These are phyloP conservation scores for Ailurus styani DNA, from an alignment of 2,113 vertebrate species.

Conservation along the genomic window DNA sequence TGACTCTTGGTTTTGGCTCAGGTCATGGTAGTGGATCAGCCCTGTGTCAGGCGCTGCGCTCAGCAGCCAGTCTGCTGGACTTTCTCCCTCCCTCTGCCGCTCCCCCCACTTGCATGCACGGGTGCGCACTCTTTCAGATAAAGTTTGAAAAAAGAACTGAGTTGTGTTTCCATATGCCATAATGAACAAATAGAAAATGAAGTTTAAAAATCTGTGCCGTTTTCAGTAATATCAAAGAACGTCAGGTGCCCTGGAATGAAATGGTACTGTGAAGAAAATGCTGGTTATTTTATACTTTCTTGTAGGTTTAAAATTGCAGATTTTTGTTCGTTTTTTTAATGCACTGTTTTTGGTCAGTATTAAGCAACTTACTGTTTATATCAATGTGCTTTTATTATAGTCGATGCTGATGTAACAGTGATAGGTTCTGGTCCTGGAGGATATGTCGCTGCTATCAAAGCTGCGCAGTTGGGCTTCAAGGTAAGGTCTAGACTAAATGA, in stretches of 20 bases:
- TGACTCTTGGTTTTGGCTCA: not conserved
- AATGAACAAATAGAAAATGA: constrained; percentile 30
- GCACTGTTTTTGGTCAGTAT: not conserved
- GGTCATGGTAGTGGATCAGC: not conserved
- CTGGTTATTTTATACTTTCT: not conserved
- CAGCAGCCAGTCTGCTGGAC: not conserved
- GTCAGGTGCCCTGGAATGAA: not conserved
- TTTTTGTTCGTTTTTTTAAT: not conserved
- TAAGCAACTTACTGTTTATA: constrained; percentile 1
- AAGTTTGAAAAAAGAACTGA: not conserved
- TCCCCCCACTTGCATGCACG: not conserved
- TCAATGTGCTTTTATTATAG: constrained; percentile 79
- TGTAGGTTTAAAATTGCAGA: not conserved
- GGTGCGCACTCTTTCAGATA: not conserved
- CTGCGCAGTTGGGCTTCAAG: constrained; percentile 98
- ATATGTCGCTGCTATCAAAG: constrained; percentile 98
- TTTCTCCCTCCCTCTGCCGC: not conserved
- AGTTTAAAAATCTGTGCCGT: not conserved
- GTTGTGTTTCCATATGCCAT: not conserved
- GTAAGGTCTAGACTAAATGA: constrained; percentile 73
- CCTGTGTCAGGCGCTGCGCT: not conserved
- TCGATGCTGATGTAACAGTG: constrained; percentile 96
- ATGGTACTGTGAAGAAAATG: not conserved
- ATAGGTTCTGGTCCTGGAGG: constrained; percentile 97
- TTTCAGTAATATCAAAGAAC: not conserved